These are phyloP conservation scores for Drosophila takahashii DNA, from an alignment of 1,140 invertebrate genomes.

Conservation along the genomic window DNA sequence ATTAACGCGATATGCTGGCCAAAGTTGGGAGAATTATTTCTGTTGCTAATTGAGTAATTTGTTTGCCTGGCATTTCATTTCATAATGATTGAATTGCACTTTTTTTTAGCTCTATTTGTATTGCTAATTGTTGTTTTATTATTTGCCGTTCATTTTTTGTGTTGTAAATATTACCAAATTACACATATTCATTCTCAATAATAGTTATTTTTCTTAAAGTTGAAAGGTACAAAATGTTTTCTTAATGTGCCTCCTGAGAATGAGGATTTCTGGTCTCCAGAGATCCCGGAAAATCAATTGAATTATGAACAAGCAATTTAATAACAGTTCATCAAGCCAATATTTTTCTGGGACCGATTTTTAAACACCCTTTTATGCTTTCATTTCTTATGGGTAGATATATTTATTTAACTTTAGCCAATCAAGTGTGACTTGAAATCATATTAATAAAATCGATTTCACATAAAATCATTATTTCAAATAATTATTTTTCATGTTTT, in stretches of 20 bases:
- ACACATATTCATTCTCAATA: neutral
- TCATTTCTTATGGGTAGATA: too few relatives aligned
- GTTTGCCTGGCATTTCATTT: slow-evolving; percentile 47
- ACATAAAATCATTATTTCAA: too few relatives aligned
- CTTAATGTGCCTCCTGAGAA: slow-evolving; percentile 1
- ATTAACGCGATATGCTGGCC: slow-evolving; percentile 33
- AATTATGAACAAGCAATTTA: neutral
- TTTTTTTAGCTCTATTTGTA: slow-evolving; percentile 8
- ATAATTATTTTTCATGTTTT: too few relatives aligned
- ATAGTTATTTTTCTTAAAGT: neutral
- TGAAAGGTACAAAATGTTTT: neutral
- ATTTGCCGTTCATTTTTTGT: slow-evolving; percentile 7
- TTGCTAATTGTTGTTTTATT: slow-evolving; percentile 37
- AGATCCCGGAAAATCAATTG: neutral
- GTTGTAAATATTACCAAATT: neutral
- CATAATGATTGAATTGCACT: slow-evolving; percentile 36
- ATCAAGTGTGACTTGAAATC: too few relatives aligned
- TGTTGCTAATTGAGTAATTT: slow-evolving; percentile 43
- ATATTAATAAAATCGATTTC: too few relatives aligned
- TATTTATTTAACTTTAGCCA: too few relatives aligned
- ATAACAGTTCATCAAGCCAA: neutral
- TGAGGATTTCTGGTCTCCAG: too few relatives aligned
- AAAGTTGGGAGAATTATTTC: slow-evolving; percentile 13
- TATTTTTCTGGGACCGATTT: neutral
- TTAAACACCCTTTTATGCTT: neutral